A percentile compares a stretch with the other conserved stretches of the same genome.
Conservation (phyloP, 2,888 invertebrate species). For the Parnassius glacialis region DNA sequence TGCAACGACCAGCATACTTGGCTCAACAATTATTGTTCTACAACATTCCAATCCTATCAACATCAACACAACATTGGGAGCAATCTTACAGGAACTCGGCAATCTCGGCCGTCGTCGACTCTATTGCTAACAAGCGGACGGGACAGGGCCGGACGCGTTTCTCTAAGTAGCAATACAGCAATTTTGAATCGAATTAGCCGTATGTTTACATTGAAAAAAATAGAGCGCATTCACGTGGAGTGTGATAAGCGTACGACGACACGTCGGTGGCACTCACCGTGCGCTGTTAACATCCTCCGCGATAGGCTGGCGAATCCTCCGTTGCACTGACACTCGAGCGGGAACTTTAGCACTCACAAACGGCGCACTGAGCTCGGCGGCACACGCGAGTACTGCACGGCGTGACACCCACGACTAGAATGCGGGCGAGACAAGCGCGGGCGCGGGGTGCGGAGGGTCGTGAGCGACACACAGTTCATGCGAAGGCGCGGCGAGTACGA, state of each 20-base stretch:
- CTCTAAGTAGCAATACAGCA: slow-evolving; percentile 59
- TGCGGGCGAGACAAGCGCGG: slow-evolving; percentile 74
- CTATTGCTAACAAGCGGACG: slow-evolving; percentile 62
- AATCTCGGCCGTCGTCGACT: slow-evolving; percentile 69
- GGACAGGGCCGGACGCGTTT: slow-evolving; percentile 57
- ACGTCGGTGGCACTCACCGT: slow-evolving; percentile 71
- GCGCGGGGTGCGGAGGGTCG: slow-evolving; percentile 56
- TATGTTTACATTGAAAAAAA: slow-evolving; percentile 77
- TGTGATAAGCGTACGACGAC: slow-evolving; percentile 61
- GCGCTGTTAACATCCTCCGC: slow-evolving; percentile 80
- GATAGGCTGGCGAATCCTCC: slow-evolving; percentile 65
- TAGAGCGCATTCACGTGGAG: slow-evolving; percentile 77
- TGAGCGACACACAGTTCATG: slow-evolving; percentile 72
- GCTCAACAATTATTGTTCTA: slow-evolving; percentile 32
- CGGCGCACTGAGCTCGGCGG: slow-evolving; percentile 76
- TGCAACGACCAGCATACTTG: slow-evolving; percentile 32
- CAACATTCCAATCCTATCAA: slow-evolving; percentile 38
- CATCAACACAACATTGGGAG: slow-evolving; percentile 48
- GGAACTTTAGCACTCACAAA: slow-evolving; percentile 77
- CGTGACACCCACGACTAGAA: slow-evolving; percentile 80
- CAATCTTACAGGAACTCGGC: slow-evolving; percentile 73
- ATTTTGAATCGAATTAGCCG: slow-evolving; percentile 71
- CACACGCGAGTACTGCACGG: slow-evolving; percentile 79
- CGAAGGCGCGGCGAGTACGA: slow-evolving; percentile 77
- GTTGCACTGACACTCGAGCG: slow-evolving; percentile 78